Conservation (phyloP, 2,113 vertebrate genomes). For the Engraulis encrasicolus region DNA sequence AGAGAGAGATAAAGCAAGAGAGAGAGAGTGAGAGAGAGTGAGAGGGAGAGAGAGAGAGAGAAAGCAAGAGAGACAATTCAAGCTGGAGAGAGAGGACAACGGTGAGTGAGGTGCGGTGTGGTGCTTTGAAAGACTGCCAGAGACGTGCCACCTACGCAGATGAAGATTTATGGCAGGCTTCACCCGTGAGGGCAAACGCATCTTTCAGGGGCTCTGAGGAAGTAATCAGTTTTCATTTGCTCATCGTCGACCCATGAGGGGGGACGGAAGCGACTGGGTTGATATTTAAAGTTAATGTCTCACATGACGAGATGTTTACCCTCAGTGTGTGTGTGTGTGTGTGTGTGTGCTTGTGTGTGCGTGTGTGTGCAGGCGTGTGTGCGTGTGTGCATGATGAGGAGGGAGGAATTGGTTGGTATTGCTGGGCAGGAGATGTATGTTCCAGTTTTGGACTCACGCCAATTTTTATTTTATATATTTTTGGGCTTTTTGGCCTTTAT, state of each 20-base stretch:
- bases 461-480: too few species aligned
- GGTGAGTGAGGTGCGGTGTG: conserved; percentile 33
- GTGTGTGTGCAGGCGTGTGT: too few species aligned
- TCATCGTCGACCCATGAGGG: conserved; percentile 24
- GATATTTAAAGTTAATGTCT: conserved; percentile 45
- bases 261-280: conserved; percentile 23
- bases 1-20: too few species aligned
- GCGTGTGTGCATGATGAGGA: too few species aligned
- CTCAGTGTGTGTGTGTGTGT: too few species aligned
- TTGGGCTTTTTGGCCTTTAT: too few species aligned
- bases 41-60: background rate
- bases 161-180: conserved; percentile 50
- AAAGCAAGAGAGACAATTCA: background rate
- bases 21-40: too few species aligned
- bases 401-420: conserved; percentile 20
- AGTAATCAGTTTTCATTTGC: conserved; percentile 46
- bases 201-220: conserved; percentile 33
- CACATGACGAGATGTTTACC: conserved; percentile 30
- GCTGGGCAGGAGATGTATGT: conserved; percentile 31
- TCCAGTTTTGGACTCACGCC: background rate
- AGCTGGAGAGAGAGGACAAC: too few species aligned
- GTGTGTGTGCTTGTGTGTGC: too few species aligned
- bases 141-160: conserved; percentile 19
- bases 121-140: conserved; percentile 39
- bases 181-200: conserved; percentile 33